Base-by-base conservation (phyloP, 2,888 invertebrate species). In the Toxonevra muliebris region DNA sequence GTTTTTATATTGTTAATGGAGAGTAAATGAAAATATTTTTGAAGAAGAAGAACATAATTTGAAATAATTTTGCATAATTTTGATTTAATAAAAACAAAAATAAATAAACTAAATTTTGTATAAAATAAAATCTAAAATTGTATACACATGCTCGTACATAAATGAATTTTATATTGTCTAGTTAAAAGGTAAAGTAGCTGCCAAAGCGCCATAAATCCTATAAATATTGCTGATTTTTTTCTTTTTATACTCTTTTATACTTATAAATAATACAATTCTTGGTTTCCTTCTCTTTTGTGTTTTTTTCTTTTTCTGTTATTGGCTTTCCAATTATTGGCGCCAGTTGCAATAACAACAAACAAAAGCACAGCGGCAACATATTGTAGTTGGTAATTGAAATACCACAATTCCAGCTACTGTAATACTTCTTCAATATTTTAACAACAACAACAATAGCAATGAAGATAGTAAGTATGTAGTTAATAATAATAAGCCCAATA, bases 341-440 rank as follows among this genome's bases (percentile, higher is more conserved):
- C 68, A 65, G 63, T 63, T 70, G 43, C 65, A 66, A 59, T 54
- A 20, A 52, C 61, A 65, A 8, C 52, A n/a, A 57, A 15, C 42
- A 15, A 42, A n/a, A 11, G 40, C 41, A 40, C 15, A 15, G 20
- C 45, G 50, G 50, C 30, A 62, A 62, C 42, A 64, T 48, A 19
- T 63, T 43, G 66, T 7, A 30, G 68, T 68, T 69, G 67, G 67
- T 73, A 71, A 72, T 67, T 69, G 50, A 63, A 68, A 63, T 58
- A 41, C 67, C 58, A 67, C 67, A 50, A 50, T 62, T 62, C 41
- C 41, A 68, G 64, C 68, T 59, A 63, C 68, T 68, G 64, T n/a
- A 68, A 68, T 65, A 65, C 59, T 53, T 67, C 70, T 73, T 73
- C 70, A 69, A 72, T 59, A 67, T 60, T 66, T 12, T 19, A 19